Conservation (phyloP, 2,113 vertebrate species). For the Hippocampus abdominalis region DNA sequence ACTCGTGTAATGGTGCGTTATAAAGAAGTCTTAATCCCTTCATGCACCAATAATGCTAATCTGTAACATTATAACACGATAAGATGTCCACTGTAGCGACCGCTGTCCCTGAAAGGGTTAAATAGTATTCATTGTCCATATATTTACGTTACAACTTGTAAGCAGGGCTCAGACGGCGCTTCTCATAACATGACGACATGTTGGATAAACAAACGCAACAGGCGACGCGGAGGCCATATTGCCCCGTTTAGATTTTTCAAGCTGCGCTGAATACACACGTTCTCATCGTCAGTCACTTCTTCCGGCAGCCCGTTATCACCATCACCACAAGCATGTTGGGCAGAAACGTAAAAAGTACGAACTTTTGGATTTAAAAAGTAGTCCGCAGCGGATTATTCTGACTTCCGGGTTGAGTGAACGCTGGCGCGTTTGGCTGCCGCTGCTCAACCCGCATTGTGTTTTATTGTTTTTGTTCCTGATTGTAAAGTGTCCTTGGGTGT, state of each 20-base stretch:
- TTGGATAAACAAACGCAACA: slow-evolving; percentile 68
- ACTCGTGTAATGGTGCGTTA: too few relatives aligned
- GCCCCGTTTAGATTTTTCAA: slow-evolving; percentile 24
- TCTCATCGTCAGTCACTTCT: slow-evolving; percentile 27
- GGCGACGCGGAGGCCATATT: slow-evolving; percentile 41
- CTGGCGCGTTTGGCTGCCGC: too few relatives aligned
- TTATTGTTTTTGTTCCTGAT: too few relatives aligned
- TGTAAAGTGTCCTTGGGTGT: too few relatives aligned
- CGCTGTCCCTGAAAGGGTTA: background rate
- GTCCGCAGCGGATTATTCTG: too few relatives aligned
- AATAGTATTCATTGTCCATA: slow-evolving; percentile 62
- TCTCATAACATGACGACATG: slow-evolving; percentile 68
- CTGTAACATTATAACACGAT: too few relatives aligned
- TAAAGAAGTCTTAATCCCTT: slow-evolving; percentile 41
- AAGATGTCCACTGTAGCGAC: too few relatives aligned
- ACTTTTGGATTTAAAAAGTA: slow-evolving; percentile 9
- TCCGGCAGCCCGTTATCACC: slow-evolving; percentile 37
- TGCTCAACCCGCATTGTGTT: too few relatives aligned
- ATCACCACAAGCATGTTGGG: background rate
- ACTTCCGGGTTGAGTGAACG: too few relatives aligned
- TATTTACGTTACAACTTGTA: slow-evolving; percentile 72
- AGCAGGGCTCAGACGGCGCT: slow-evolving; percentile 47
- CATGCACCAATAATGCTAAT: too few relatives aligned
- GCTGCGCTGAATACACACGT: slow-evolving; percentile 41
- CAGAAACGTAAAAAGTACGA: slow-evolving; percentile 12